Conservation (phyloP, 2,797 vertebrate species). For the Eutrigla gurnardus region DNA sequence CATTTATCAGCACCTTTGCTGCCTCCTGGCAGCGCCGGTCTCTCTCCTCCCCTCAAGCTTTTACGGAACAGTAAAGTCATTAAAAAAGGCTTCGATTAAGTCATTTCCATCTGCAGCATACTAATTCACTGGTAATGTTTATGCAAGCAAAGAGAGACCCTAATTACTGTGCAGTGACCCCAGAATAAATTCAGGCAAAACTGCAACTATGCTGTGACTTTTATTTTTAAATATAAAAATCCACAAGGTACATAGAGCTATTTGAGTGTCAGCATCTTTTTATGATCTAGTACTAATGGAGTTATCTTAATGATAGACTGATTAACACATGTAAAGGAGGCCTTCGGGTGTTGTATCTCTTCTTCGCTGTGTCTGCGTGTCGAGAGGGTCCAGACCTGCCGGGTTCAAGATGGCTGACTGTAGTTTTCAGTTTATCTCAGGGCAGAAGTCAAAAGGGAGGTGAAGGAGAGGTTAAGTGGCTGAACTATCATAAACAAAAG, state of each 20-base stretch:
- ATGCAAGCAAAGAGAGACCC: conserved; percentile 83
- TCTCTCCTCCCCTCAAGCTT: conserved; percentile 18
- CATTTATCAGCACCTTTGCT: conserved; percentile 58
- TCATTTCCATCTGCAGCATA: conserved; percentile 52
- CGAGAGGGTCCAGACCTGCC: conserved; percentile 20
- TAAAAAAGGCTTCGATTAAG: conserved; percentile 29
- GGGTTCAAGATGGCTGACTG: conserved; percentile 31
- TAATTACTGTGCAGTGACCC: conserved; percentile 74
- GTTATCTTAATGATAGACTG: conserved; percentile 64
- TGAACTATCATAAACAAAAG: conserved; percentile 37
- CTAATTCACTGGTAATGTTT: conserved; percentile 57
- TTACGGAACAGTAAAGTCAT: conserved; percentile 22
- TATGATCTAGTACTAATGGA: conserved; percentile 55
- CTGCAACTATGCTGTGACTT: conserved; percentile 76
- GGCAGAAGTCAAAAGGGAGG: conserved; percentile 38
- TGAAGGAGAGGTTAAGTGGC: conserved; percentile 27
- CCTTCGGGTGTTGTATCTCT: conserved; percentile 30
- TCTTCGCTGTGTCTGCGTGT: conserved; percentile 9
- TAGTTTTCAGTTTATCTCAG: conserved; percentile 37
- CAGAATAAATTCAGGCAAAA: conserved; percentile 66
- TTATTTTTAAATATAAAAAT: conserved; percentile 24
- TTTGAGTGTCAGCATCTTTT: conserved; percentile 61
- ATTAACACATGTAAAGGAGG: conserved; percentile 48
- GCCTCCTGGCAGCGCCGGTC: conserved; percentile 30
- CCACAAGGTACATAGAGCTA: conserved; percentile 70